Base-by-base conservation (phyloP, 1,140 invertebrate genomes). In the Drosophila ironensis region DNA sequence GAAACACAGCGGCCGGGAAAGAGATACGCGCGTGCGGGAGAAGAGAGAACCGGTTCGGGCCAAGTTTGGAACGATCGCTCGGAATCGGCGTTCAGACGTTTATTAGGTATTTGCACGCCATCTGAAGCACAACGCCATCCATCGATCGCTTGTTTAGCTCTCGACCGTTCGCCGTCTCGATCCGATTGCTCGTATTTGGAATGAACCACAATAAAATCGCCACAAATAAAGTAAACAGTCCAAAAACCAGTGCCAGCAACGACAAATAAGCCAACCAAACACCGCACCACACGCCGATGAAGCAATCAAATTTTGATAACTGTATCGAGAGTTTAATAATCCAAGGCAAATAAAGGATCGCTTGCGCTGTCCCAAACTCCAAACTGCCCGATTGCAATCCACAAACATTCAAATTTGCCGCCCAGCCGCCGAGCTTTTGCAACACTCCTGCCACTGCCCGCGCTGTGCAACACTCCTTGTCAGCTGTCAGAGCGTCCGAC, bases 91-190 rank as follows among this genome's bases (percentile, higher is more conserved):
- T 51, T 70, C 72, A 82, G 78, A 84, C 74, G 70, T 78, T 86
- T 86, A 86, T 87, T 80, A 72, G 68, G 57, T 72, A 80, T 80
- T 86, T 86, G 75, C 74, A 75, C 81, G 75, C 80, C 80, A 86
- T 86, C 80, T 86, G 81, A 86, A 86, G 80, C 71, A 86, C 80
- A 86, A 87, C 80, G 81, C 70, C 80, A 80, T 77, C 80, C 57
- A 74, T 87, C 80, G 80, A 86, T 87, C 80, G 80, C 75, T 80
- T 86, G 73, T 61, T 70, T 60, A 64, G 73, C 71, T 73, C 70
- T 67, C 68, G 53, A 60, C 57, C 57, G 40, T 68, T 50, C 64
- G 30, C 37, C 68, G 67, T 63, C 33, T 54, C 28, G 63, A 45
- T 37, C 14, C 33, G 12, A 16, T 16, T 22, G 16, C 33, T 72